Percentiles rank a stretch among this genome's conserved stretches.
These are phyloP conservation scores for Drosophila littoralis DNA, from an alignment of 1,140 invertebrate species.

Conservation along the genomic window DNA sequence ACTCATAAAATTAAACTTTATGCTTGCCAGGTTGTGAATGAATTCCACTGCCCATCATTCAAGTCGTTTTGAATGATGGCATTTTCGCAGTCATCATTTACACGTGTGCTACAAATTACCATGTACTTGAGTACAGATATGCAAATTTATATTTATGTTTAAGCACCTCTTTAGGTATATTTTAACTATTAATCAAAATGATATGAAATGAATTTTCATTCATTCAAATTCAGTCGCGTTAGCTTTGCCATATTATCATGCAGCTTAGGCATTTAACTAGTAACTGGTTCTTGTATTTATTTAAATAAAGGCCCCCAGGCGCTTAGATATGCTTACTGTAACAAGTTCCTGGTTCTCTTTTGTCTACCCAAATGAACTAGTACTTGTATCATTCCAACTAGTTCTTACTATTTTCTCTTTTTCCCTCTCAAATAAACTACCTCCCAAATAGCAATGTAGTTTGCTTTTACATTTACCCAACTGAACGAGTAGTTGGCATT, in stretches of 20 bases:
- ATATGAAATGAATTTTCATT: not conserved
- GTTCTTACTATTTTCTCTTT: too few species aligned
- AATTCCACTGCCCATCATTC: slow-evolving; percentile 1
- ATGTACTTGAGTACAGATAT: slow-evolving; percentile 9
- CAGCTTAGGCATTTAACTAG: too few species aligned
- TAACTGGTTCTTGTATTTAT: too few species aligned
- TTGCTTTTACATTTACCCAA: too few species aligned
- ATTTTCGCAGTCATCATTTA: slow-evolving; percentile 2
- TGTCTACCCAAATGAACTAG: too few species aligned
- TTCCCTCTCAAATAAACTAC: too few species aligned
- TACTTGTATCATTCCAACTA: too few species aligned
- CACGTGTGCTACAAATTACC: slow-evolving; percentile 8
- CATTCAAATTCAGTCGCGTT: not conserved
- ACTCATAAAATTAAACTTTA: not conserved
- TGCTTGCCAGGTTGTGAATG: not conserved
- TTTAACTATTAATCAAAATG: slow-evolving; percentile 9
- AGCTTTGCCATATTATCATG: not conserved
- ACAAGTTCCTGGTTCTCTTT: too few species aligned
- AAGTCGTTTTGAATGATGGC: slow-evolving; percentile 3
- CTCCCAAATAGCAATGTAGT: too few species aligned
- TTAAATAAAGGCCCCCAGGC: too few species aligned
- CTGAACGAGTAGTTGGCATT: too few species aligned
- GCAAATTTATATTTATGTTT: slow-evolving; percentile 12
- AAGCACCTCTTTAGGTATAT: not conserved
- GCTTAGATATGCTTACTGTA: too few species aligned